A percentile compares a stretch with the other conserved stretches of the same genome.
Conservation (phyloP, 2,797 vertebrate genomes). For the Vireo griseus region DNA sequence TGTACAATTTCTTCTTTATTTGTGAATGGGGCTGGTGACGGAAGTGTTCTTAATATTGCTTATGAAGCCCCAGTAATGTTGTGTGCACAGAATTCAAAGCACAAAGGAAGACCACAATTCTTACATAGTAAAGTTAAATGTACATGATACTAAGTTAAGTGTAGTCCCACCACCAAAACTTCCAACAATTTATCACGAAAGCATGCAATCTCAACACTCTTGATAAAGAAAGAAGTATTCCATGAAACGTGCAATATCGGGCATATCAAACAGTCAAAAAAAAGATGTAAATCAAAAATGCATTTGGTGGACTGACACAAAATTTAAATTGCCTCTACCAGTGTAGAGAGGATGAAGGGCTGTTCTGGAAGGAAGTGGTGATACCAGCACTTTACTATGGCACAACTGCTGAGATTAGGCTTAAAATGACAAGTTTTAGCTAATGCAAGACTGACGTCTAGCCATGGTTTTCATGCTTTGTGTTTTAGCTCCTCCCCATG, state of each 20-base stretch:
- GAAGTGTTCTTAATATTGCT: background rate
- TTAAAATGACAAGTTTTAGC: background rate
- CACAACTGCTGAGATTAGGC: background rate
- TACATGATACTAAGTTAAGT: background rate
- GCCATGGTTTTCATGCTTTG: background rate
- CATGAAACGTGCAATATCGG: background rate
- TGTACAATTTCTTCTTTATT: background rate
- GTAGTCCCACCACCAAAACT: background rate
- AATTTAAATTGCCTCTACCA: background rate
- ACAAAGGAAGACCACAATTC: background rate
- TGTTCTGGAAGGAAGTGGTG: background rate
- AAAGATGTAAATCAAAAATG: background rate
- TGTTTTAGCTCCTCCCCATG: background rate
- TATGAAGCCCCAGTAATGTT: background rate
- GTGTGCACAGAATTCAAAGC: background rate
- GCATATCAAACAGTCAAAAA: background rate
- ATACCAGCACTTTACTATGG: background rate
- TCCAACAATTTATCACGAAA: background rate
- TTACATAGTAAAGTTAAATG: background rate
- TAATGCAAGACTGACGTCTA: background rate
- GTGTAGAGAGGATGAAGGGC: background rate
- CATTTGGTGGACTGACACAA: background rate
- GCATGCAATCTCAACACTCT: background rate
- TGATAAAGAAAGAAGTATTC: background rate
- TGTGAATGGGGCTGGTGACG: background rate